These are phyloP conservation scores for Hoplodrina ambigua DNA, from an alignment of 2,888 invertebrate species.

Conservation along the genomic window DNA sequence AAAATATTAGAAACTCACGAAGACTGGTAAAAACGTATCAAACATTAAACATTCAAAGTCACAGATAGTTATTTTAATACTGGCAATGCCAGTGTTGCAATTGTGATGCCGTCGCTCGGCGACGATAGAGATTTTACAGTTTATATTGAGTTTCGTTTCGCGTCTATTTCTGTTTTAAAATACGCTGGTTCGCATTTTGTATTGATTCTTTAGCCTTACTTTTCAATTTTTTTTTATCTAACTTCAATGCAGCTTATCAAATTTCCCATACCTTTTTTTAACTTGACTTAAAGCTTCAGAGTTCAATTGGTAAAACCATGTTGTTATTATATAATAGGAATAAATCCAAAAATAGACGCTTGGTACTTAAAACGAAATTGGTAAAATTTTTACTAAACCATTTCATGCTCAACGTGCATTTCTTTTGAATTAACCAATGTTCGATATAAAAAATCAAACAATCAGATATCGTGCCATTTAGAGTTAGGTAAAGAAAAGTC, in stretches of 20 bases:
- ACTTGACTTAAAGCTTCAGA: no score
- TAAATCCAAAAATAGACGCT: no score
- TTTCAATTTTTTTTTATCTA: background rate
- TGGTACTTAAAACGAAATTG: background rate
- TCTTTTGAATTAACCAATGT: background rate
- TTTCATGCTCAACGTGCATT: background rate
- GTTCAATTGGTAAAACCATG: background rate
- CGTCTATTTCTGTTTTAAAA: slow-evolving; percentile 25
- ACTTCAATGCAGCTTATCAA: background rate
- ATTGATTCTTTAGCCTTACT: background rate
- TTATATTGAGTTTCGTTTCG: slow-evolving; percentile 8
- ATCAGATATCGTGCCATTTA: slow-evolving; percentile 6
- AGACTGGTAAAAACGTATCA: slow-evolving; percentile 44
- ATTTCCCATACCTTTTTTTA: no score
- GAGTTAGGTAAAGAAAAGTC: slow-evolving; percentile 12
- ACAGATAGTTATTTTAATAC: slow-evolving; percentile 9
- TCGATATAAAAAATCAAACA: background rate
- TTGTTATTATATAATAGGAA: no score
- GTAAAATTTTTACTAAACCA: background rate
- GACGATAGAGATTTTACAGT: slow-evolving; percentile 12
- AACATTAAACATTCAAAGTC: slow-evolving; percentile 13
- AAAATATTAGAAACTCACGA: slow-evolving; percentile 13
- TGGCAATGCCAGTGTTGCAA: slow-evolving; percentile 8
- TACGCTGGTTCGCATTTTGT: slow-evolving; percentile 5
- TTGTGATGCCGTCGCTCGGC: background rate